Conservation (phyloP, 2,888 invertebrate genomes). For the Harpalus rubripes region DNA sequence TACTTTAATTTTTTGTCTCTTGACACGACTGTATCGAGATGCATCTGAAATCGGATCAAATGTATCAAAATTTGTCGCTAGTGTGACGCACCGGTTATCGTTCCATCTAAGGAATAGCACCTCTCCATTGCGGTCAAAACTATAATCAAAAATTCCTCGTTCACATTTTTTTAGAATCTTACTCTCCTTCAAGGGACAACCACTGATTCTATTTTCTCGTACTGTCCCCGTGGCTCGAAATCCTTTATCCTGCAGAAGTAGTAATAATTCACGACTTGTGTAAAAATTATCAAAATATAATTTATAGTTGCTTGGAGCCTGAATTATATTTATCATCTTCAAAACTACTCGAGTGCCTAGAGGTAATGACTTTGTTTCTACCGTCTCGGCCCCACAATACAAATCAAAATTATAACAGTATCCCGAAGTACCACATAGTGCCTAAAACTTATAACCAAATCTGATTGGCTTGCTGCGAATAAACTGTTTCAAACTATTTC, state of each 20-base stretch:
- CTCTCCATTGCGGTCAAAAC: constrained; percentile 19
- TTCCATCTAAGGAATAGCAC: constrained; percentile 11
- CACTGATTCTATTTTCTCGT: constrained; percentile 16
- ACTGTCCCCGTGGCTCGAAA: constrained; percentile 7
- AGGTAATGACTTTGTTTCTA: constrained; percentile 14
- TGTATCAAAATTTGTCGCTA: constrained; percentile 6
- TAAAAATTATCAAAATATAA: neutral
- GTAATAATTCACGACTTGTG: neutral
- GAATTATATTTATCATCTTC: neutral
- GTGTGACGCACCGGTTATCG: constrained; percentile 18
- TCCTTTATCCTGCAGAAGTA: neutral
- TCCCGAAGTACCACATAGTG: constrained; percentile 56
- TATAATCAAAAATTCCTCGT: constrained; percentile 4
- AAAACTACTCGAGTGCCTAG: neutral
- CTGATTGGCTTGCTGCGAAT: constrained; percentile 60
- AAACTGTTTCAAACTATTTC: constrained; percentile 61
- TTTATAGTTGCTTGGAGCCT: neutral
- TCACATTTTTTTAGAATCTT: constrained; percentile 16
- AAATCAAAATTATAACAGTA: constrained; percentile 67
- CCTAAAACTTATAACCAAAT: constrained; percentile 65
- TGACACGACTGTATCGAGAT: constrained; percentile 5
- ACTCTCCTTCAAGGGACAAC: constrained; percentile 13
- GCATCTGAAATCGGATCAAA: constrained; percentile 9
- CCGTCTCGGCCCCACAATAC: constrained; percentile 58
- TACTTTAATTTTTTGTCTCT: constrained; percentile 13